Conservation (phyloP, 1,140 invertebrate genomes). For the silkworm (Bombyx mori) region DNA sequence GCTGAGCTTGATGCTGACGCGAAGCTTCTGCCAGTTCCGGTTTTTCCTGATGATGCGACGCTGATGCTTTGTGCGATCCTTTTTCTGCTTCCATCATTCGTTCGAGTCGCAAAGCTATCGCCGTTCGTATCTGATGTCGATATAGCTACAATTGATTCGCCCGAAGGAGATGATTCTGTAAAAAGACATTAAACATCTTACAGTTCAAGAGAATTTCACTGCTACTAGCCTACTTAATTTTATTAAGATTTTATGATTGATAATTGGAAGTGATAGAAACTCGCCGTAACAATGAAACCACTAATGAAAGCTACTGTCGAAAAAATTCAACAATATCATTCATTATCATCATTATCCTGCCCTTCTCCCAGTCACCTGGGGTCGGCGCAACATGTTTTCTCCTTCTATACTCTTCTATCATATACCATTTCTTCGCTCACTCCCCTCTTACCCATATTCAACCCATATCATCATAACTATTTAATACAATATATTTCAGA, state of each 20-base stretch:
- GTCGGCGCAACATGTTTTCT: too few relatives aligned
- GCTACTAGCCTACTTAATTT: background rate
- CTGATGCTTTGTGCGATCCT: slow-evolving; percentile 12
- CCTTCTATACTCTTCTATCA: too few relatives aligned
- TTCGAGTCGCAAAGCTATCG: slow-evolving; percentile 13
- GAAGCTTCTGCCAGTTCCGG: slow-evolving; percentile 17
- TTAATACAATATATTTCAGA: background rate
- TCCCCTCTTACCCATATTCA: too few relatives aligned
- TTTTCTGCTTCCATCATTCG: background rate
- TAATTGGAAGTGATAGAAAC: too few relatives aligned
- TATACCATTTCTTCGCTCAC: too few relatives aligned
- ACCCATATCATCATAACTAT: too few relatives aligned
- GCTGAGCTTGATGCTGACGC: slow-evolving; percentile 10
- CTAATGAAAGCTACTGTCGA: too few relatives aligned
- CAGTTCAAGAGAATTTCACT: background rate
- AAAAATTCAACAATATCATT: too few relatives aligned
- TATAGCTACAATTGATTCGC: slow-evolving; percentile 19
- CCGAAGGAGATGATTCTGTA: slow-evolving; percentile 22
- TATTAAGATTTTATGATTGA: too few relatives aligned
- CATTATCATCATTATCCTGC: too few relatives aligned
- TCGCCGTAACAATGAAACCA: too few relatives aligned
- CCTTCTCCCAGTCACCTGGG: too few relatives aligned
- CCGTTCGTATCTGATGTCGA: slow-evolving; percentile 19
- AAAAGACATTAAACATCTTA: slow-evolving; percentile 4
- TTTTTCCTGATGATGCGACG: slow-evolving; percentile 11